phyloP scores from a whole-genome alignment of 2,113 vertebrate species.

The Brachypteracias leptosomus region DNA sequence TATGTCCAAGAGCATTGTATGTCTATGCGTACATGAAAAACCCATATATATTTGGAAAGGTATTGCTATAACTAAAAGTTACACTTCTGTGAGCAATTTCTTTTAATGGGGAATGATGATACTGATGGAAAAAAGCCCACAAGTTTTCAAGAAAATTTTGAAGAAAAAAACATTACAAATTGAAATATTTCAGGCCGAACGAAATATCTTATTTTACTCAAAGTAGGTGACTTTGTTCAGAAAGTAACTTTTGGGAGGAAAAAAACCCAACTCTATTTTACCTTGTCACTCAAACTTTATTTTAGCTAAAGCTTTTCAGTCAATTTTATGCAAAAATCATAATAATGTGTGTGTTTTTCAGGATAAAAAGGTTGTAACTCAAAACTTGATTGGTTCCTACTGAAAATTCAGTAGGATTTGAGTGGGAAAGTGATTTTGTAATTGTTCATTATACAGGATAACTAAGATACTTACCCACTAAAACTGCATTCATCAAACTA shows the following conservation, averaged over 20 bases:
- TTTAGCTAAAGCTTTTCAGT: not conserved
- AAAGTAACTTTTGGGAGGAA: not conserved
- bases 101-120: not conserved
- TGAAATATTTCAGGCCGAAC: not conserved
- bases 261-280: not conserved
- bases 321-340: not conserved
- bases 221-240: not conserved
- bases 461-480: not conserved
- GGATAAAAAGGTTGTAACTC: not conserved
- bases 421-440: not conserved
- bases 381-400: not conserved
- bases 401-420: not conserved
- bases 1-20: not conserved
- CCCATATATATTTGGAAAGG: no score
- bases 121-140: rapidly evolving
- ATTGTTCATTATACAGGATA: not conserved
- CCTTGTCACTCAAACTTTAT: not conserved
- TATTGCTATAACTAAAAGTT: not conserved
- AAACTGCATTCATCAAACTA: not conserved
- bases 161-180: not conserved
- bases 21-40: not conserved
- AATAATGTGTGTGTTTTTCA: not conserved
- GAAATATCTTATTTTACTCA: not conserved
- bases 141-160: not conserved
- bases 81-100: not conserved